Percentiles rank a stretch among this genome's conserved stretches.
phyloP scores from a whole-genome alignment of 2,888 invertebrate species.

The Xestia ashworthii region DNA sequence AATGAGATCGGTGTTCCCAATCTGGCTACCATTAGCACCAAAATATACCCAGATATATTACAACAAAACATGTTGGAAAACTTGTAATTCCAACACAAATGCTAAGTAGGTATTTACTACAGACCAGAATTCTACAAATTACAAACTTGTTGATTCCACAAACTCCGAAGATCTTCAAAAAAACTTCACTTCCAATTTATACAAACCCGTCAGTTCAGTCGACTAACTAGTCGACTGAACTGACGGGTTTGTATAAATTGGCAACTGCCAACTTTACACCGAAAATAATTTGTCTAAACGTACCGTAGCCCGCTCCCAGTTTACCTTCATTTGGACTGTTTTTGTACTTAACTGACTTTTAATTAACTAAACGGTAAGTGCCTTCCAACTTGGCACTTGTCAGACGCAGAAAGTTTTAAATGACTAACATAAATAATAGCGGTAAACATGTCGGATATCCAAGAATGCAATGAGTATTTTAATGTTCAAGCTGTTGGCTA shows the following conservation, averaged over 20 bases:
- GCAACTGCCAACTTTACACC: slow-evolving; percentile 48
- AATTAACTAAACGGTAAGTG: slow-evolving; percentile 63
- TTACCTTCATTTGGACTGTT: slow-evolving; percentile 60
- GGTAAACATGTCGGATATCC: slow-evolving; percentile 45
- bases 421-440: slow-evolving; percentile 51
- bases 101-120: not conserved
- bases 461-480: slow-evolving; percentile 44
- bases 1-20: not conserved
- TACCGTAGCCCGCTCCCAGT: slow-evolving; percentile 16
- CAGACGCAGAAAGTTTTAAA: slow-evolving; percentile 56
- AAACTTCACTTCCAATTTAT: slow-evolving; percentile 28
- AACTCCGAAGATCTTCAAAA: slow-evolving; percentile 20
- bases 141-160: slow-evolving; percentile 45
- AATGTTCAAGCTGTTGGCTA: slow-evolving; percentile 13
- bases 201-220: slow-evolving; percentile 26
- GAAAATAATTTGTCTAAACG: slow-evolving; percentile 58
- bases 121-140: not conserved
- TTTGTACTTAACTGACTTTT: slow-evolving; percentile 63
- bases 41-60: not conserved
- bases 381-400: slow-evolving; percentile 52
- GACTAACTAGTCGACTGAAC: no score
- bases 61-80: not conserved
- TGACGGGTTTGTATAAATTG: no score
- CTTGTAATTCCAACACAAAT: not conserved
- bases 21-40: not conserved